phyloP scores from a whole-genome alignment of 2,888 invertebrate species.

The Allacma fusca region DNA sequence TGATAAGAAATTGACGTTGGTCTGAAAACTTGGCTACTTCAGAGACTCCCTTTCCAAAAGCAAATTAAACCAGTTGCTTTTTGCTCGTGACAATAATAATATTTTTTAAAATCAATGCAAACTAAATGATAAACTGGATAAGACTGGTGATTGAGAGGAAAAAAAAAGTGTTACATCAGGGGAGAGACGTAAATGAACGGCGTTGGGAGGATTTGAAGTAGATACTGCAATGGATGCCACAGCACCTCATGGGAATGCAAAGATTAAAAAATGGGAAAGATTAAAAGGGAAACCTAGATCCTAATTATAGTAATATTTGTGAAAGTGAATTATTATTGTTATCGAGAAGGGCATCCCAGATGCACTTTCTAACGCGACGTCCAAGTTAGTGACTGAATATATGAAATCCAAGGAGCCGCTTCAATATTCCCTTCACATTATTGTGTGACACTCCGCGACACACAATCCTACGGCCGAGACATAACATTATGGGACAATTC shows the following conservation, averaged over 20 bases:
- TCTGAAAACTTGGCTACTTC: not conserved
- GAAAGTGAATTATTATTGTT: slow-evolving; percentile 28
- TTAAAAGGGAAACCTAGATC: slow-evolving; percentile 12
- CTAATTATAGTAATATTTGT: slow-evolving; percentile 34
- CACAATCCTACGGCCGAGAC: not conserved
- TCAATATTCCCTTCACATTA: slow-evolving; percentile 9
- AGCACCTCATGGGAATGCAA: not conserved
- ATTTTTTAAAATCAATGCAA: not conserved
- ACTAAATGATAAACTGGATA: not conserved
- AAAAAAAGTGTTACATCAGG: not conserved
- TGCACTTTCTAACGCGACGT: not conserved
- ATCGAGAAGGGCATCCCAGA: slow-evolving; percentile 27
- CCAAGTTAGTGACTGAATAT: not conserved
- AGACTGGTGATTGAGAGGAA: slow-evolving; percentile 5
- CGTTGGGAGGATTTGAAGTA: too few relatives aligned
- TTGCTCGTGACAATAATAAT: not conserved
- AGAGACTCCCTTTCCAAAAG: not conserved
- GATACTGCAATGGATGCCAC: too few relatives aligned
- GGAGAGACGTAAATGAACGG: too few relatives aligned
- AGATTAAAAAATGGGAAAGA: not conserved
- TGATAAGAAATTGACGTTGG: not conserved
- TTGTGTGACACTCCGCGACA: slow-evolving; percentile 2
- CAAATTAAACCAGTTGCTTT: not conserved
- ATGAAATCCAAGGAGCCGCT: slow-evolving; percentile 6
- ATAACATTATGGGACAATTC: slow-evolving; percentile 10